Evolutionary conservation across 2,888 invertebrate species (phyloP).

Genomic region (Lasiommata megera): DNA sequence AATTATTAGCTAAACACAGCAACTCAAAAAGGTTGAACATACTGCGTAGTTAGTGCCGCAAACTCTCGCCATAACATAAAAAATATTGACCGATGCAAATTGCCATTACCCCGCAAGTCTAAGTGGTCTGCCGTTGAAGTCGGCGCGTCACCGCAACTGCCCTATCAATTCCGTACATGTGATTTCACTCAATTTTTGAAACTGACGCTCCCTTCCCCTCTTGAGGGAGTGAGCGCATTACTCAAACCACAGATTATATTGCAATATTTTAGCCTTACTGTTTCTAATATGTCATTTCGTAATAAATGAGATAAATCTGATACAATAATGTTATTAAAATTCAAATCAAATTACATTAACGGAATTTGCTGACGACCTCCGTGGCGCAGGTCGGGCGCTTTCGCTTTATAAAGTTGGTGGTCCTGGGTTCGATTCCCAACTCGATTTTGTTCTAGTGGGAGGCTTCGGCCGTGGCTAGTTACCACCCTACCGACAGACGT

Average conservation of each 20-base stretch:
- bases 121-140: slow-evolving; percentile 13
- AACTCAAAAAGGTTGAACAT: no score
- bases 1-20: no score
- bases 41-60: background rate
- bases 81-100: slow-evolving; percentile 1
- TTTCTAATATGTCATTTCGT: slow-evolving; percentile 26
- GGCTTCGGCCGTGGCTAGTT: no score
- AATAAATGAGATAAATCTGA: slow-evolving; percentile 27
- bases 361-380: no score
- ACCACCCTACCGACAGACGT: no score
- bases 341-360: slow-evolving; percentile 20
- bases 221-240: slow-evolving; percentile 56
- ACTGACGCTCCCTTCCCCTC: slow-evolving; percentile 68
- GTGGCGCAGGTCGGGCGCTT: no score
- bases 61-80: background rate
- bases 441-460: no score
- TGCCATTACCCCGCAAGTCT: background rate
- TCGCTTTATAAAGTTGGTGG: no score
- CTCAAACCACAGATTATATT: slow-evolving; percentile 62
- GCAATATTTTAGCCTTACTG: slow-evolving; percentile 35
- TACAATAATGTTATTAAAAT: slow-evolving; percentile 18
- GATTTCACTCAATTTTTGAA: slow-evolving; percentile 80
- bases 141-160: slow-evolving; percentile 42
- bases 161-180: slow-evolving; percentile 76
- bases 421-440: no score